Evolutionary conservation across 2,797 vertebrate genomes (phyloP).

Genomic region (Cyprinodon diabolis): DNA sequence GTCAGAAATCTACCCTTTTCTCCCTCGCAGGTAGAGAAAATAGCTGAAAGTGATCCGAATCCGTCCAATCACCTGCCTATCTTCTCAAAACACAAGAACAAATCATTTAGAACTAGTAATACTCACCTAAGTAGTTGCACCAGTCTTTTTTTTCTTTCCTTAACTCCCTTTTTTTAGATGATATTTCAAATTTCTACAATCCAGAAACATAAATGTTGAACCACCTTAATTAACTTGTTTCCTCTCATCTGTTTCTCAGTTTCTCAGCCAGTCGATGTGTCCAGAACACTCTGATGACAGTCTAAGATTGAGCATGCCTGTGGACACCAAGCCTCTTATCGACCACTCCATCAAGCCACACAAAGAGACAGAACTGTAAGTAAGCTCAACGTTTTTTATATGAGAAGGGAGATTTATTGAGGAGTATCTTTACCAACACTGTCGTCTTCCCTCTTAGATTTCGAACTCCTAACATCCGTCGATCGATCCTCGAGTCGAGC

Average conservation of each 20-base stretch:
- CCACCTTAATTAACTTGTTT: conserved; percentile 30
- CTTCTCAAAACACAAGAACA: conserved; percentile 22
- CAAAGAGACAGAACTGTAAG: conserved; percentile 93
- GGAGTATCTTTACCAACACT: neutral
- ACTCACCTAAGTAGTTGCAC: neutral
- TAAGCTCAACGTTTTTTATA: neutral
- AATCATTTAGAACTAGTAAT: conserved; percentile 32
- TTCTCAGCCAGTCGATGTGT: conserved; percentile 90
- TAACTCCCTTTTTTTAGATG: neutral
- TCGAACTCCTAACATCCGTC: conserved; percentile 91
- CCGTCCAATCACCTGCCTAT: conserved; percentile 49
- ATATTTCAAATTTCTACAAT: conserved; percentile 5
- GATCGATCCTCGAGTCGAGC: conserved; percentile 92
- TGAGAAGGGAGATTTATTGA: neutral
- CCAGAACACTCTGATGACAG: conserved; percentile 86
- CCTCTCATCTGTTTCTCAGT: conserved; percentile 78
- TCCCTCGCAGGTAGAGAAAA: conserved; percentile 91
- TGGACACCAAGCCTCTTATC: conserved; percentile 85
- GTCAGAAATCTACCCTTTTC: conserved; percentile 92
- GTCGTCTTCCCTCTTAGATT: conserved; percentile 80
- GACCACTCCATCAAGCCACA: conserved; percentile 84
- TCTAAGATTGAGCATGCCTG: conserved; percentile 82
- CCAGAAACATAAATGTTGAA: neutral
- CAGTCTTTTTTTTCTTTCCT: neutral
- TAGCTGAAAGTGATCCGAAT: conserved; percentile 60